Percentiles rank a stretch among this genome's conserved stretches.
Evolutionary conservation across 2,797 vertebrate species (phyloP).

Genomic region (Selene dorsalis): DNA sequence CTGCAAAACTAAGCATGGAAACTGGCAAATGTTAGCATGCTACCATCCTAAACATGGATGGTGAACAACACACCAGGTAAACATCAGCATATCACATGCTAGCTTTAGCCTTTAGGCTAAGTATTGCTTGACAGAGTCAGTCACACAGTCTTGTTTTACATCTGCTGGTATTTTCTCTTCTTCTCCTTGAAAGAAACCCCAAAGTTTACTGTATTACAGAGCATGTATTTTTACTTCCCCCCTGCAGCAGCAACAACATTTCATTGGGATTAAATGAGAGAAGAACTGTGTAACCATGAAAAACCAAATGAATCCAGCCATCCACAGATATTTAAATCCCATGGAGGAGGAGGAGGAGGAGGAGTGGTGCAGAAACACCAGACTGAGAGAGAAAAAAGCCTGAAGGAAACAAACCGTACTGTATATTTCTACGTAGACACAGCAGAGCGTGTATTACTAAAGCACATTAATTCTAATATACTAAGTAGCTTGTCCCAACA

Average conservation of each 20-base stretch:
- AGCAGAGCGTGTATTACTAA: neutral
- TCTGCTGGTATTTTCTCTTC: neutral
- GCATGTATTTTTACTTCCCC: neutral
- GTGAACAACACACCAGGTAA: neutral
- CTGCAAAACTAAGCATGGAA: neutral
- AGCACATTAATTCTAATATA: neutral
- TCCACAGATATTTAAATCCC: neutral
- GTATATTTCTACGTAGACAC: neutral
- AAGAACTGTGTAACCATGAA: neutral
- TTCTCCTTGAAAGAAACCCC: neutral
- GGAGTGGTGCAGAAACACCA: neutral
- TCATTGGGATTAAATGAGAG: neutral
- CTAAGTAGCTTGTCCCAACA: conserved; percentile 1
- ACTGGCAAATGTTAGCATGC: neutral
- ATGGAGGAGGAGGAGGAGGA: neutral
- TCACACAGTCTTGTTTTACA: neutral
- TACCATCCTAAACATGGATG: neutral
- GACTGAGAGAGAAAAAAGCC: neutral
- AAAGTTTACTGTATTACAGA: neutral
- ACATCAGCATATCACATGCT: neutral
- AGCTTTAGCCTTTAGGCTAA: neutral
- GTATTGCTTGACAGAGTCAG: neutral
- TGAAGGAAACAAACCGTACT: neutral
- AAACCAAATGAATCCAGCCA: neutral
- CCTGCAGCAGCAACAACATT: neutral